phyloP scores from a whole-genome alignment of 1,140 invertebrate species.

The Spodoptera frugiperda region DNA sequence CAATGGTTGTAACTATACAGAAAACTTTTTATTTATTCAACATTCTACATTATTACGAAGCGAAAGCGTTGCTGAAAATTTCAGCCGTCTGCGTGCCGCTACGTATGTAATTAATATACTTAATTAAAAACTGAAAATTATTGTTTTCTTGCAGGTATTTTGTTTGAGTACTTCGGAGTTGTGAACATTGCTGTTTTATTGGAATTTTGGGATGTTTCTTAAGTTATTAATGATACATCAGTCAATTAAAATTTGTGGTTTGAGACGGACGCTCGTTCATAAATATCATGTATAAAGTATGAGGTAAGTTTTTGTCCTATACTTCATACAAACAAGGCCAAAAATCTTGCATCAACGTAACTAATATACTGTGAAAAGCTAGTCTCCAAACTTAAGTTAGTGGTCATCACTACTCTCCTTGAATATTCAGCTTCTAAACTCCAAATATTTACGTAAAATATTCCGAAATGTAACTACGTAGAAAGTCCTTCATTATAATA shows the following conservation, averaged over 20 bases:
- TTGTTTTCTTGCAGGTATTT: conserved; percentile 20
- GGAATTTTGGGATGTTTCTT: no score
- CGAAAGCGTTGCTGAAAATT: conserved; percentile 34
- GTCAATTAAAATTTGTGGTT: no score
- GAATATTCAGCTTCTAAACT: background rate
- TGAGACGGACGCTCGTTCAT: no score
- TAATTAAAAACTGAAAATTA: conserved; percentile 42
- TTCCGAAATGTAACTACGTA: background rate
- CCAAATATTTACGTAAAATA: conserved; percentile 17
- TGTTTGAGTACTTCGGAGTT: background rate
- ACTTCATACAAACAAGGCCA: background rate
- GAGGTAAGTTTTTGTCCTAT: background rate
- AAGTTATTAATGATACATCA: background rate
- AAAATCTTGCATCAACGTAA: no score
- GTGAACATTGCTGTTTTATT: background rate
- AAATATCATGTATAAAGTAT: no score
- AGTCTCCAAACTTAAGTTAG: no score
- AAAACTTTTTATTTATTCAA: conserved; percentile 47
- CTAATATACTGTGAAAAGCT: no score
- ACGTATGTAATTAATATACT: conserved; percentile 46
- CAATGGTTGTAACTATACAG: conserved; percentile 4
- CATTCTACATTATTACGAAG: conserved; percentile 42
- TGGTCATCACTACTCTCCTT: background rate
- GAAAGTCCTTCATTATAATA: conserved; percentile 6
- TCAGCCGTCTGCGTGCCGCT: background rate